A percentile compares a stretch with the other conserved stretches of the same genome.
These are phyloP conservation scores for Masnerella sp. DNA, from an alignment of 2,888 invertebrate genomes.

Conservation along the genomic window DNA sequence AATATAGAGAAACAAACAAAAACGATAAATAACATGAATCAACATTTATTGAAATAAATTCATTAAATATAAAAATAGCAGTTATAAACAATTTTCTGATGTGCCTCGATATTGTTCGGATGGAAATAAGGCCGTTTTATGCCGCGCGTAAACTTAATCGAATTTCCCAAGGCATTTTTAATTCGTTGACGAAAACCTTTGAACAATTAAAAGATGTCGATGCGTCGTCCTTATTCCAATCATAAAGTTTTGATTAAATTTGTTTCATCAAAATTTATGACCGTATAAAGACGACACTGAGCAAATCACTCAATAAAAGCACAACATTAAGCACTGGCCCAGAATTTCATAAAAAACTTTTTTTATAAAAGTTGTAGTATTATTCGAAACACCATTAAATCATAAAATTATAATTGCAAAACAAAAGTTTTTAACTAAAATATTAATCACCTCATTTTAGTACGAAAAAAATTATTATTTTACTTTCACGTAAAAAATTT, in stretches of 20 bases:
- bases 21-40: not conserved
- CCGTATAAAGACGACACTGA: constrained; percentile 12
- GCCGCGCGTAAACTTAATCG: constrained; percentile 12
- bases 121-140: constrained; percentile 6
- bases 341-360: not conserved
- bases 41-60: not conserved
- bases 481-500: no score
- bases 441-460: no score
- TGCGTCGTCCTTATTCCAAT: constrained; percentile 24
- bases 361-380: not conserved
- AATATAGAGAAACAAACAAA: not conserved
- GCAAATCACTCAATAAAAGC: constrained; percentile 28
- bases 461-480: no score
- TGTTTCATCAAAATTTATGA: constrained; percentile 30
- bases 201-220: constrained; percentile 17
- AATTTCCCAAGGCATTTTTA: constrained; percentile 17
- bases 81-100: no score
- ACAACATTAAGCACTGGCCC: no score
- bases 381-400: no score
- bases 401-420: no score
- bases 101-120: no score
- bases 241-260: constrained; percentile 35
- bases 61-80: no score
- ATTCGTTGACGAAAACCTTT: constrained; percentile 27
- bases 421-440: no score